Base-by-base conservation (phyloP, 2,888 invertebrate species). In the Pegoplata infirma region DNA sequence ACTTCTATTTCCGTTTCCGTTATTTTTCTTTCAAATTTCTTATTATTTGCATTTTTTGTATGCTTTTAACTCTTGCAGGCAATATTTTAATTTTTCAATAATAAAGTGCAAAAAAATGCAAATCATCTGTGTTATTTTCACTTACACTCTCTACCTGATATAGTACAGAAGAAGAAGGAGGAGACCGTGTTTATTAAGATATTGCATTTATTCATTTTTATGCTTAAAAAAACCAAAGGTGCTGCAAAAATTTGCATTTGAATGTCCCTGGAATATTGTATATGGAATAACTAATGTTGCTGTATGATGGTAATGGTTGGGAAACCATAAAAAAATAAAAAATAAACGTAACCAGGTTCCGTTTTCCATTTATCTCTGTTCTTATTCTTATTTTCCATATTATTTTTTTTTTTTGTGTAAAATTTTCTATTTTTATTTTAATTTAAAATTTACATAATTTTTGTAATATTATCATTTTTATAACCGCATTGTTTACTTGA, bases 231-330 rank as follows among this genome's bases (percentile, higher is more conserved):
- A 64, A 74, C 55, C 69, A 66, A 79, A 74, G 78, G 78, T 79
- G 74, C 61, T n/a, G n/a, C n/a, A n/a, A 72, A 56, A 77, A 80
- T 77, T 75, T 80, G 80, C 75, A 77, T 80, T 80, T 80, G 71
- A 80, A 75, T 80, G 75, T 78, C 68, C 28, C 67, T 55, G 40
- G 36, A 72, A n/a, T n/a, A n/a, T n/a, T n/a, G n/a, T 71, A 56
- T 40, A 46, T 69, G 51, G 12, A 53, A 67, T 75, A 75, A 68
- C 67, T 75, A 75, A 75, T 75, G 75, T n/a, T n/a, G n/a, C n/a
- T n/a, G n/a, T n/a, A n/a, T n/a, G n/a, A n/a, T n/a, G n/a, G n/a
- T n/a, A n/a, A n/a, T n/a, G n/a, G n/a, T n/a, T n/a, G n/a, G n/a
- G n/a, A n/a, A n/a, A n/a, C n/a, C n/a, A n/a, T n/a, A n/a, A n/a